Base-by-base conservation (phyloP, 2,113 vertebrate genomes). In the Tyto alba region DNA sequence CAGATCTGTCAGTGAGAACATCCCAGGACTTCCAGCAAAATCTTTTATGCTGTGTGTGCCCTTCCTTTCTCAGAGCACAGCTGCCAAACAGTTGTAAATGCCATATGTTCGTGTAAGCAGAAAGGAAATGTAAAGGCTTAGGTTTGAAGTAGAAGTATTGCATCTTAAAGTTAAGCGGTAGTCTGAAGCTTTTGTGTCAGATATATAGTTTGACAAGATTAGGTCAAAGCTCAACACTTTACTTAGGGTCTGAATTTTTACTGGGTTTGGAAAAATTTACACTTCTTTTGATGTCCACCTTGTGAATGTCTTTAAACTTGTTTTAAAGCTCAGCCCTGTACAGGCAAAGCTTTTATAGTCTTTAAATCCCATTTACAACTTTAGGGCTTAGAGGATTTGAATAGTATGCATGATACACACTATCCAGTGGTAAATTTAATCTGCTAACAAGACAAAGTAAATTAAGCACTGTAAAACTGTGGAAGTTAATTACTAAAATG, bases 71-170 rank as follows among this genome's bases (percentile, higher is more conserved):
- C 64, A 93, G 86, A 90, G 48, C 80, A 76, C 83, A 94, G 80
- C 86, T 96, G 96, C 90, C 69, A 72, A 94, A 27, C 86, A 87
- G 90, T 82, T 95, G 90, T 92, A 89, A 92, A 93, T 87, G 48
- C 76, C 76, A 9, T 89, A 87, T 89, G 90, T 81, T 90, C 38
- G 80, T 87, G 20, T 48, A 72, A 89, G 80, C 62, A 90, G 64
- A 76, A 47, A 38, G 77, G 62, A 60, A 87, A 67, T 22, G 16
- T 45, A 60, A 72, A 47, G 30, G 45, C 14, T 67, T 92, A 41
- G 4, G 9, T 69, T 87, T 87, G 47, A 87, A 74, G 10, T 60
- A 43, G 53, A 50, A 71, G 21, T 6, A 2, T 18, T 82, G 13
- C 36, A 25, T 90, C 40, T 43, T 83, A 66, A 82, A 77, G 45